Evolutionary conservation across 2,113 vertebrate genomes (phyloP).

Genomic region (Catharus fuscescens): DNA sequence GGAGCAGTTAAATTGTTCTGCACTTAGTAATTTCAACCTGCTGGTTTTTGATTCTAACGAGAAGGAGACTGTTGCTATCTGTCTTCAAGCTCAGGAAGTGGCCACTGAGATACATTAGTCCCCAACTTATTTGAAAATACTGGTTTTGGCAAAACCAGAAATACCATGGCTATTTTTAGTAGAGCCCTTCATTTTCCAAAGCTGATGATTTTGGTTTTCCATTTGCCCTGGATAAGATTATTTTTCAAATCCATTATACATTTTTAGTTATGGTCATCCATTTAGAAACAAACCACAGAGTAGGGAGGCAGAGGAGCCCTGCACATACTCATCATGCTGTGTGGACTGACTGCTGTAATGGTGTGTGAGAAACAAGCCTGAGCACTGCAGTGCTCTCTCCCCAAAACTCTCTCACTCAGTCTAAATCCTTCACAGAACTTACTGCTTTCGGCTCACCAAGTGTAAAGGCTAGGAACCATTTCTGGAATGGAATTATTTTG

Average conservation of each 20-base stretch:
- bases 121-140: not conserved
- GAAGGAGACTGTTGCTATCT: not conserved
- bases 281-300: not conserved
- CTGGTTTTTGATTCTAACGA: not conserved
- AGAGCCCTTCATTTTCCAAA: not conserved
- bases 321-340: not conserved
- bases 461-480: not conserved
- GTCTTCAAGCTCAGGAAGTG: not conserved
- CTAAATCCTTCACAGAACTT: not conserved
- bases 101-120: not conserved
- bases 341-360: accelerated
- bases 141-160: not conserved
- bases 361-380: not conserved
- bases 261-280: not conserved
- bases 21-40: not conserved
- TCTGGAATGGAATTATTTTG: not conserved
- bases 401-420: not conserved
- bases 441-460: not conserved
- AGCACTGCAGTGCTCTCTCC: not conserved
- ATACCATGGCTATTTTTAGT: constrained; percentile 30
- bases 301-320: not conserved
- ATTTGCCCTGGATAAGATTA: not conserved
- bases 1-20: not conserved
- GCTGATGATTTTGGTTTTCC: constrained; percentile 37
- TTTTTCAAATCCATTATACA: not conserved